These are phyloP conservation scores for Microplitis manilae DNA, from an alignment of 2,888 invertebrate species.

Conservation along the genomic window DNA sequence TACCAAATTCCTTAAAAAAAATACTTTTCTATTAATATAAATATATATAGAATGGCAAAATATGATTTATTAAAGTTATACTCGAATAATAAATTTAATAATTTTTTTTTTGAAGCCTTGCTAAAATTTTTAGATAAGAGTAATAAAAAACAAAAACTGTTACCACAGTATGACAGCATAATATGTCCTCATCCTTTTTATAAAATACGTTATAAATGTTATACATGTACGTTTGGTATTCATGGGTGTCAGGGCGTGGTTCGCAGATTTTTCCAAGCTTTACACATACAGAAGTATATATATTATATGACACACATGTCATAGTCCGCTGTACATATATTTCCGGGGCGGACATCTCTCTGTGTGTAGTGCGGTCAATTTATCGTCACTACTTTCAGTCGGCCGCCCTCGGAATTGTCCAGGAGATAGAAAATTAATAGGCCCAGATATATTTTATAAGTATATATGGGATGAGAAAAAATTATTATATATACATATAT, in stretches of 20 bases:
- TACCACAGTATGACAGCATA: background rate
- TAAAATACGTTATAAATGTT: background rate
- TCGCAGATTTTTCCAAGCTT: background rate
- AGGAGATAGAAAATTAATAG: slow-evolving; percentile 11
- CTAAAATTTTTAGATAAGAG: background rate
- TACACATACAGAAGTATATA: background rate
- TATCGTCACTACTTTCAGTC: slow-evolving; percentile 20
- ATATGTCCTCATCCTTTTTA: background rate
- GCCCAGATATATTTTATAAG: background rate
- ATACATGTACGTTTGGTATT: background rate
- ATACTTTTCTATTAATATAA: too few relatives aligned
- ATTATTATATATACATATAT: background rate
- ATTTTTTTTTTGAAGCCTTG: too few relatives aligned
- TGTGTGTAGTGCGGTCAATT: slow-evolving; percentile 33
- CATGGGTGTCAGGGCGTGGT: slow-evolving; percentile 4
- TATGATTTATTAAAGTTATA: too few relatives aligned
- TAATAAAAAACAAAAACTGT: background rate
- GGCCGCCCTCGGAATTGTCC: background rate
- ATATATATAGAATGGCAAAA: too few relatives aligned
- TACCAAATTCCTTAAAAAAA: too few relatives aligned
- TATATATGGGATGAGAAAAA: slow-evolving; percentile 26
- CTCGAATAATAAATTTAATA: too few relatives aligned
- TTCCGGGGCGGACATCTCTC: slow-evolving; percentile 26
- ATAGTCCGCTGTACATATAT: slow-evolving; percentile 6
- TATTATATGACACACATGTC: background rate